Evolutionary conservation across 2,113 vertebrate genomes (phyloP).

Genomic region (Seriola dumerili): DNA sequence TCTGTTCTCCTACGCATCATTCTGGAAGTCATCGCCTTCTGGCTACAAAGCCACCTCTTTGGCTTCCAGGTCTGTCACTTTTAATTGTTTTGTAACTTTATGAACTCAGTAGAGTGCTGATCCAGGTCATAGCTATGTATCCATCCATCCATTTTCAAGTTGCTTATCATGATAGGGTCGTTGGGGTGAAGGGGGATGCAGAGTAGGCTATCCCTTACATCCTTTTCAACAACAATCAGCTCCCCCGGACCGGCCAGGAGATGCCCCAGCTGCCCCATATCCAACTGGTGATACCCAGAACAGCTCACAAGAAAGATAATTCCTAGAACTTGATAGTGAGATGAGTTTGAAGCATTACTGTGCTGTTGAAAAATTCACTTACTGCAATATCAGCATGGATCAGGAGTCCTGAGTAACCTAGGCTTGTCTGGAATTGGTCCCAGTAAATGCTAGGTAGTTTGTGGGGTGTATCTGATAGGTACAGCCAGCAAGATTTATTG

Average conservation of each 20-base stretch:
- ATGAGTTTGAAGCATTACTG: too few species aligned
- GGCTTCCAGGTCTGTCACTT: slow-evolving; percentile 84
- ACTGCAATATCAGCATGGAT: too few species aligned
- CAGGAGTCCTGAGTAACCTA: too few species aligned
- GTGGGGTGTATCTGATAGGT: neutral
- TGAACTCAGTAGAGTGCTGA: neutral
- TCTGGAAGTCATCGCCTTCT: slow-evolving; percentile 90
- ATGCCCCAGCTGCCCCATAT: neutral
- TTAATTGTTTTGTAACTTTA: neutral
- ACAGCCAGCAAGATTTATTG: neutral
- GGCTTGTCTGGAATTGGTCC: too few species aligned
- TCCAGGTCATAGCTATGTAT: neutral
- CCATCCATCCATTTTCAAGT: neutral
- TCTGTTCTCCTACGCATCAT: slow-evolving; percentile 90
- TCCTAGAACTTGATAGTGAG: too few species aligned
- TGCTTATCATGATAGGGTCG: neutral
- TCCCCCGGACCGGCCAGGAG: too few species aligned
- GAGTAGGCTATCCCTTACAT: neutral
- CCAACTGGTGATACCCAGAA: neutral
- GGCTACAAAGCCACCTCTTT: slow-evolving; percentile 92
- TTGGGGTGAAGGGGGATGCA: too few species aligned
- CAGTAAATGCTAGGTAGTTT: neutral
- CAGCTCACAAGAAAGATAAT: too few species aligned
- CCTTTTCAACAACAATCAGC: neutral
- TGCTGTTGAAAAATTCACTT: too few species aligned